A percentile compares a stretch with the other conserved stretches of the same genome.
phyloP scores from a whole-genome alignment of 2,888 invertebrate genomes.

The Pollenia labialis region DNA sequence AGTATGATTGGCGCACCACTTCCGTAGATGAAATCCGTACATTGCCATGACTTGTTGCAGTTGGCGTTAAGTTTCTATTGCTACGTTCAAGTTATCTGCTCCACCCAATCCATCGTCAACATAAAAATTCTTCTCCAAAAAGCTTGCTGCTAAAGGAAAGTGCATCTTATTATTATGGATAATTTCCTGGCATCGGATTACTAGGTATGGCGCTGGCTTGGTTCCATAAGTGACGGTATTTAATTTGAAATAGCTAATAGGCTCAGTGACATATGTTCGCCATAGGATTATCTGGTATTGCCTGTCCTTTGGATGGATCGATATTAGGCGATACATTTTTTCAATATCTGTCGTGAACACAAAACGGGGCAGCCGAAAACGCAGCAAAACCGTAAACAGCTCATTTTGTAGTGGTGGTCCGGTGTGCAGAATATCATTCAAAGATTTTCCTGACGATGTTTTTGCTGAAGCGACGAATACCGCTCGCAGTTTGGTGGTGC shows the following conservation, averaged over 20 bases:
- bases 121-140: background rate
- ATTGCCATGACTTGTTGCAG: conserved; percentile 3
- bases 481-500: too few relatives aligned
- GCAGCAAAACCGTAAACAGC: background rate
- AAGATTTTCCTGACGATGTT: background rate
- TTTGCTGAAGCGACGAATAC: background rate
- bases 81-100: background rate
- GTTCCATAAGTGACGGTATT: conserved; percentile 5
- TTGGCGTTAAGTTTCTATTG: background rate
- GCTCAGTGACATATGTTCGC: background rate
- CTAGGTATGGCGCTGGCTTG: background rate
- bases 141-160: background rate
- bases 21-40: conserved; percentile 21
- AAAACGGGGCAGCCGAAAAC: background rate
- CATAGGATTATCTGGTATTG: background rate
- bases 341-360: background rate
- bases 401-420: conserved; percentile 5
- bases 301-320: too few relatives aligned
- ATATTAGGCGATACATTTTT: background rate
- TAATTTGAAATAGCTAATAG: background rate
- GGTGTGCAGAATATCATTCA: background rate
- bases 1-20: conserved; percentile 12
- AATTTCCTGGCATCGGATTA: background rate
- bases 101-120: background rate
- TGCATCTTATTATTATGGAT: background rate